phyloP scores from a whole-genome alignment of 2,113 vertebrate genomes.

The Acrocephalus arundinaceus region DNA sequence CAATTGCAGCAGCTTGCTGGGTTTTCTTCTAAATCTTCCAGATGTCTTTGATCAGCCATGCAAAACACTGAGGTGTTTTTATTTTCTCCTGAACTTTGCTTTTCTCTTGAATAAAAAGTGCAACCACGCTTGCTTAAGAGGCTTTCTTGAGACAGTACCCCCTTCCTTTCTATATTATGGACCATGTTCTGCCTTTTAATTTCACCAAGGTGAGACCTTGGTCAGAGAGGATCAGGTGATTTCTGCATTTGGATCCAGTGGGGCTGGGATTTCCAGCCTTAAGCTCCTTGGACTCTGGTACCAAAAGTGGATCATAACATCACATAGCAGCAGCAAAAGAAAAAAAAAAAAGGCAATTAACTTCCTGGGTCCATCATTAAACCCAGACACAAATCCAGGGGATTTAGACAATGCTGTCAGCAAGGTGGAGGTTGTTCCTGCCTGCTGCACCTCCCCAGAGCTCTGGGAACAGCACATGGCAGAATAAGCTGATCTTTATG shows the following conservation, averaged over 20 bases:
- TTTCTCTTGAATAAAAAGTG: neutral
- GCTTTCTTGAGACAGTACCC: neutral
- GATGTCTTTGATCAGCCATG: neutral
- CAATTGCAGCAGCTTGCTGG: neutral
- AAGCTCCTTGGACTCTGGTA: neutral
- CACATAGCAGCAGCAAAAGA: neutral
- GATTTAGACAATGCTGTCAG: neutral
- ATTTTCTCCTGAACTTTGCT: neutral
- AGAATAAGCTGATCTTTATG: neutral
- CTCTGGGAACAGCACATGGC: neutral
- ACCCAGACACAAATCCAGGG: neutral
- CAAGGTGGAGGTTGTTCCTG: neutral
- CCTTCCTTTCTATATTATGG: neutral
- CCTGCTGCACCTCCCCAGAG: neutral
- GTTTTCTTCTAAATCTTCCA: neutral
- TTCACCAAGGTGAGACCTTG: neutral
- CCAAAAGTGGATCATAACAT: neutral
- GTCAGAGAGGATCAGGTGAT: neutral
- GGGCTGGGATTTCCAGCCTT: neutral
- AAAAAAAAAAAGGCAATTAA: neutral
- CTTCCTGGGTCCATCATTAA: neutral
- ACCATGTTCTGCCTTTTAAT: neutral
- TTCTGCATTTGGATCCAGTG: neutral
- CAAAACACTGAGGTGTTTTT: conserved; percentile 3
- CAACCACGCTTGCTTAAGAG: neutral